Base-by-base conservation (phyloP, 2,888 invertebrate genomes). In the Habroteleia sp. region DNA sequence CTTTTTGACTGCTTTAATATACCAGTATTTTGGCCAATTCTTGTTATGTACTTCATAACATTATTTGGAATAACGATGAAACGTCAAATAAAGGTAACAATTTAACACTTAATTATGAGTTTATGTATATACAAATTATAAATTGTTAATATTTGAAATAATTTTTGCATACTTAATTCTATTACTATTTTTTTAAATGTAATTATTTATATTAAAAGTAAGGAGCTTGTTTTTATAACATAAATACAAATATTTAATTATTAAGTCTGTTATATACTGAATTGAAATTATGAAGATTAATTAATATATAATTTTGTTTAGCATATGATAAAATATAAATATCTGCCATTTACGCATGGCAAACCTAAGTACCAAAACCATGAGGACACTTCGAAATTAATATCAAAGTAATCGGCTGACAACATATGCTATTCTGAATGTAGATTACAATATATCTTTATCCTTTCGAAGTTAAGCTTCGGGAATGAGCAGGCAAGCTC, bases 311-410 rank as follows among this genome's bases (percentile, higher is more conserved):
- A 90, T n/a, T 80, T 84, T 83, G 92, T 93, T 77, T 92, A 98
- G 97, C 99, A 99, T 91, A 99, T 99, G 99, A 95, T 99, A 88
- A 98, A 97, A 91, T 99, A 99, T 90, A 94, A 96, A 90, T 99
- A 99, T 91, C 91, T 99, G 89, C 99, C 99, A 74, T 99, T 99
- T 90, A 98, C 98, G 56, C 96, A 97, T 89, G 97, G 98, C 85
- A 99, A 99, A 91, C 97, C 98, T 85, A 94, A 95, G 89, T 98
- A 98, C 91, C 95, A 95, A 89, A 93, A 92, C 69, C 91, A 91
- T 80, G 91, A 91, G 82, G 89, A 90, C 69, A 84, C 86, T 52
- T 79, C 84, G 73, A 85, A 84, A 72, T 83, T 85, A 80, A 80
- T 81, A 80, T 76, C 84, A 78, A 88, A 87, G 82, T 85, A 86